A percentile compares a stretch with the other conserved stretches of the same genome.
These are phyloP conservation scores for Trachelus troglodyta DNA, from an alignment of 2,888 invertebrate species.

Conservation along the genomic window DNA sequence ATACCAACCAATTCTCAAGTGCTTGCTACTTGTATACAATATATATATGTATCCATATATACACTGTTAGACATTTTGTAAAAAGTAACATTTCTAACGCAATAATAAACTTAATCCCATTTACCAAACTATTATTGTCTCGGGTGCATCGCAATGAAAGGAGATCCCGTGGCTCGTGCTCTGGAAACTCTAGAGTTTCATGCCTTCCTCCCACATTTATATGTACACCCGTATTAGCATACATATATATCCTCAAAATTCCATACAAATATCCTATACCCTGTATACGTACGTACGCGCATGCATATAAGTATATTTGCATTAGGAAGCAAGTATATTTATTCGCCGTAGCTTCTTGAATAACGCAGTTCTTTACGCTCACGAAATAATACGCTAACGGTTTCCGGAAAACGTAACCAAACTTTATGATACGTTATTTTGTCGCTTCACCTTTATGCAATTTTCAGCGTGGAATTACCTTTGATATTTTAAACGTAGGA, in stretches of 20 bases:
- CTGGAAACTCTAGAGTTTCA: conserved; percentile 5
- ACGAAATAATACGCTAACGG: neutral
- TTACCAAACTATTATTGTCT: conserved; percentile 9
- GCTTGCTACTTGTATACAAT: neutral
- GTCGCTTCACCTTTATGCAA: neutral
- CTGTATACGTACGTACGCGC: neutral
- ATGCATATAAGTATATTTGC: neutral
- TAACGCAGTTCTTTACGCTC: neutral
- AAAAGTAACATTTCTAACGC: neutral
- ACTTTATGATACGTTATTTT: neutral
- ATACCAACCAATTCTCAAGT: neutral
- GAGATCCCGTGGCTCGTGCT: conserved; percentile 5
- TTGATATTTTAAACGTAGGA: neutral
- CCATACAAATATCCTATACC: neutral
- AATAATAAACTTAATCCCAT: conserved; percentile 8
- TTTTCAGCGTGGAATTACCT: neutral
- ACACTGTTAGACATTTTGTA: neutral
- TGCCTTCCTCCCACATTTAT: neutral
- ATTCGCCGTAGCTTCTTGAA: neutral
- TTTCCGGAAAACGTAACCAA: neutral
- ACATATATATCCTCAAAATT: neutral
- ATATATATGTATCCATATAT: too few species aligned
- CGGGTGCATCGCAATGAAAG: conserved; percentile 3
- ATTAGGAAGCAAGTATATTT: neutral
- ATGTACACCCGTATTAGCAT: neutral